A percentile compares a stretch with the other conserved stretches of the same genome.
Conservation (phyloP, 2,888 invertebrate species). For the Mongoloraphidia duomilia region DNA sequence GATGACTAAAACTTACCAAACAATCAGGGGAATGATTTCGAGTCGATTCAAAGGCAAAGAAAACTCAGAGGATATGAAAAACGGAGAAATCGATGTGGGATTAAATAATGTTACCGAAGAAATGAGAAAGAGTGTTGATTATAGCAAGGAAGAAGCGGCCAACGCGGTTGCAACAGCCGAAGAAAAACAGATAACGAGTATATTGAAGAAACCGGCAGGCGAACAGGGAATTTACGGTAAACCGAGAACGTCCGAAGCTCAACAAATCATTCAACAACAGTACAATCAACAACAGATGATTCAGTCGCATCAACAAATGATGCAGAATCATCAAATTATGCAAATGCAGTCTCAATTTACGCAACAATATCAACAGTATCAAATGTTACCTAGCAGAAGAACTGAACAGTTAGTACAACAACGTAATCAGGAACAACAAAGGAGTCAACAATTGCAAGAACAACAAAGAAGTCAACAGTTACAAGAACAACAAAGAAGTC, state of each 20-base stretch:
- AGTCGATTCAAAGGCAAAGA: slow-evolving; percentile 57
- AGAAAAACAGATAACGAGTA: slow-evolving; percentile 23
- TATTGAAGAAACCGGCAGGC: slow-evolving; percentile 30
- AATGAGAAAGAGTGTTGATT: slow-evolving; percentile 28
- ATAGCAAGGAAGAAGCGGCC: neutral
- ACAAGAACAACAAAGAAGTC: slow-evolving; percentile 44
- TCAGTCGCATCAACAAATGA: slow-evolving; percentile 30
- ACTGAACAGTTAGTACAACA: slow-evolving; percentile 27
- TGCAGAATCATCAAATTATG: slow-evolving; percentile 23
- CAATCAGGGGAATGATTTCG: slow-evolving; percentile 70
- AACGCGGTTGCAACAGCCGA: slow-evolving; percentile 30
- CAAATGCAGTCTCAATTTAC: slow-evolving; percentile 18
- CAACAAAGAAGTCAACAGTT: slow-evolving; percentile 16
- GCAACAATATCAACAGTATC: slow-evolving; percentile 13
- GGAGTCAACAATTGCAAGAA: slow-evolving; percentile 25
- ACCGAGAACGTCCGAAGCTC: slow-evolving; percentile 37
- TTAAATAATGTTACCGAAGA: slow-evolving; percentile 50
- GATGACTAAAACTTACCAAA: slow-evolving; percentile 67
- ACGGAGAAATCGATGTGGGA: slow-evolving; percentile 36
- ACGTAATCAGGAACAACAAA: slow-evolving; percentile 20
- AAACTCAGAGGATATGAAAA: slow-evolving; percentile 38
- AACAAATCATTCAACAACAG: slow-evolving; percentile 27
- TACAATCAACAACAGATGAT: slow-evolving; percentile 28
- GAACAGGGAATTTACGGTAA: slow-evolving; percentile 48
- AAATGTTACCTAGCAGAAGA: slow-evolving; percentile 32